Evolutionary conservation across 2,113 vertebrate genomes (phyloP), one percentile per base, ranked within the genome.

Genomic region (Myotis davidii): DNA sequence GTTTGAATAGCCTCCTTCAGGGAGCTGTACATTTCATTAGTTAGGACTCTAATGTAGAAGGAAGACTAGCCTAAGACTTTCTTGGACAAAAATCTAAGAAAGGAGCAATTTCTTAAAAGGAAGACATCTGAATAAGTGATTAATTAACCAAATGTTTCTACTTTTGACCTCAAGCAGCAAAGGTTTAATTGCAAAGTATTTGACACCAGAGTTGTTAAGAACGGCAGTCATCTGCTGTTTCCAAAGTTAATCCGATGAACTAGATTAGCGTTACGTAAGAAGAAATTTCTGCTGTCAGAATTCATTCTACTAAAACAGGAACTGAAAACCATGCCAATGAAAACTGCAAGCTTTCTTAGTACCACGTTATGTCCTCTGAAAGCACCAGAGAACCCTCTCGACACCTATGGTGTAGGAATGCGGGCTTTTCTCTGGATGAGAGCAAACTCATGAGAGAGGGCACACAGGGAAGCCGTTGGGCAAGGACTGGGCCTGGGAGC

Each of bases 81-180:
- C 91, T 64, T 74, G 54, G 14, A 77, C n/a, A 91, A 91, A 91
- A 94, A 72, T 50, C 25, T 34, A 72, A 81, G 20, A 61, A 90
- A 90, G 3, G 27, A 82, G 42, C 17, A 67, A 88, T 39, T 91
- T 13, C 77, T 94, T 67, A 32, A 76, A 87, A 88, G 50, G 25
- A 85, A 52, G 83, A 27, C 7, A 83, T 73, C 50, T 37, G 18
- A 52, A 32, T 16, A 72, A 16, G 3, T 81, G 23, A 81, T 39
- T 48, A 67, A 81, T 52, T 48, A 67, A 42, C 42, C 54, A 59
- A 88, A 27, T 1, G 0, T 74, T 79, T 70, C 39, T 64, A 50
- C 8, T 82, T 34, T 42, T 54, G 54, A 45, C n/a, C 29, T 83
- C 39, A 61, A 94, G 29, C 29, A 94, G 67, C 50, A 72, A 92